These are phyloP conservation scores for Crotophaga sulcirostris DNA, from an alignment of 2,113 vertebrate genomes.

Conservation along the genomic window DNA sequence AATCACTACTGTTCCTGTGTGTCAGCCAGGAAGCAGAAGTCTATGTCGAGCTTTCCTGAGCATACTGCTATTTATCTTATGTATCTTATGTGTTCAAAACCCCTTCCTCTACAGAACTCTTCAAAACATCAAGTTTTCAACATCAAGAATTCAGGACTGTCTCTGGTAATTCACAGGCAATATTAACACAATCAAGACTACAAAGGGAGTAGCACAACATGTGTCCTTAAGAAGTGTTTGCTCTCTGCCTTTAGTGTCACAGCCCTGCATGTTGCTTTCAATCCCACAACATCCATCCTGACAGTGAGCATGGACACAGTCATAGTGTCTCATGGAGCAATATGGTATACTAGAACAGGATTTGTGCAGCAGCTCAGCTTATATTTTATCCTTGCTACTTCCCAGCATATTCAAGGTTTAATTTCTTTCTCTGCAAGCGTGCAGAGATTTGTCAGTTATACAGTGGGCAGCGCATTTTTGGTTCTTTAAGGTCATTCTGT, in stretches of 20 bases:
- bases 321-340: neutral
- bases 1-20: neutral
- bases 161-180: neutral
- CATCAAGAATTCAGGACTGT: neutral
- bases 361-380: neutral
- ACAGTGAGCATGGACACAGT: accelerated
- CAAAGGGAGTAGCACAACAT: neutral
- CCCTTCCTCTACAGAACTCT: neutral
- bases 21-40: neutral
- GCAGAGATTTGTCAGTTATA: neutral
- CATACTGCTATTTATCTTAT: neutral
- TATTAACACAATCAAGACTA: neutral
- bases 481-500: neutral
- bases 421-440: neutral
- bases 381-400: neutral
- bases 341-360: neutral
- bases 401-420: neutral
- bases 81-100: neutral
- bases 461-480: neutral
- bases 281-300: neutral
- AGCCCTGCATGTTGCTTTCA: accelerated
- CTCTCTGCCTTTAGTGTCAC: neutral
- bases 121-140: neutral
- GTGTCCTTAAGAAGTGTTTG: neutral
- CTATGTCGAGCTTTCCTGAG: neutral